A percentile compares a stretch with the other conserved stretches of the same genome.
Evolutionary conservation across 2,113 vertebrate genomes (phyloP).

Genomic region (Microcebus murinus): DNA sequence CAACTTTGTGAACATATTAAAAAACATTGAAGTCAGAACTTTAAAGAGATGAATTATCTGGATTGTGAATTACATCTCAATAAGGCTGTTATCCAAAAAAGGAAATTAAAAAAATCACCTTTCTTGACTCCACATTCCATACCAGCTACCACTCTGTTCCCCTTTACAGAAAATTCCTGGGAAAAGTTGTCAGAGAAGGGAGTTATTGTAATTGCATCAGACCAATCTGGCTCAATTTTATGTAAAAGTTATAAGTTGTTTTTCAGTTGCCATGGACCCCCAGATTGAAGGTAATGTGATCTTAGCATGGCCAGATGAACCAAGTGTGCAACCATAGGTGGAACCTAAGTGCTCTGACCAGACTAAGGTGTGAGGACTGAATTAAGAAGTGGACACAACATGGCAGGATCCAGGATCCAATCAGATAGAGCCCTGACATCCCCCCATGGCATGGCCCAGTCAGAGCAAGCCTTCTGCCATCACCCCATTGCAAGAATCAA

Average conservation of each 20-base stretch:
- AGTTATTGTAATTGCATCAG: background rate
- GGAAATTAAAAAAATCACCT: background rate
- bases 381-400: background rate
- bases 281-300: background rate
- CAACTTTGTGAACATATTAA: background rate
- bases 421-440: background rate
- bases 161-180: background rate
- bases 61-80: background rate
- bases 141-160: background rate
- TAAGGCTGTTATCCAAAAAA: background rate
- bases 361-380: background rate
- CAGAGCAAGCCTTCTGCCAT: background rate
- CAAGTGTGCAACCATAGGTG: background rate
- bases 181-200: background rate
- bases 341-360: background rate
- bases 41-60: background rate
- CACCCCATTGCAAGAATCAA: background rate
- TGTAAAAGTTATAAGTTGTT: background rate
- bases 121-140: background rate
- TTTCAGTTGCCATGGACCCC: background rate
- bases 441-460: background rate
- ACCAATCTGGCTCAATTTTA: background rate
- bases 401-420: background rate
- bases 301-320: background rate
- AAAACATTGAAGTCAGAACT: background rate